phyloP scores from a whole-genome alignment of 2,888 invertebrate genomes.

The Celastrina argiolus region DNA sequence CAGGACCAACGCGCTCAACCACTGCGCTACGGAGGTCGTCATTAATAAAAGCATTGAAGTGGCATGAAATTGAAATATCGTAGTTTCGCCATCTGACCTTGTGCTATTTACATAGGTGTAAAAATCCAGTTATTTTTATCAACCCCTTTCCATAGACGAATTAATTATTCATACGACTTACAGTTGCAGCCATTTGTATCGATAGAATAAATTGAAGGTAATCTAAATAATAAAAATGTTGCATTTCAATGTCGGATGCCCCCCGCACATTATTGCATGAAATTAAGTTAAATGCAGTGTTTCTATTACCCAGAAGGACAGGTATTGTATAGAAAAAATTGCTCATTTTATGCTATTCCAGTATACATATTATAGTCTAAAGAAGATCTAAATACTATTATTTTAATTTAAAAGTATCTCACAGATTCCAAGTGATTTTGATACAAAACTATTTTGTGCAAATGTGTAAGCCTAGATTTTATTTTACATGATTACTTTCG shows the following conservation, averaged over 20 bases:
- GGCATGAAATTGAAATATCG: background rate
- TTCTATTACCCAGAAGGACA: background rate
- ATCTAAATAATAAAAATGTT: background rate
- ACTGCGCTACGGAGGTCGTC: too few species aligned
- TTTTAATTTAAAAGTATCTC: too few species aligned
- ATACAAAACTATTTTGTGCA: too few species aligned
- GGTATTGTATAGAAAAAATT: background rate
- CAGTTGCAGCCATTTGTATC: background rate
- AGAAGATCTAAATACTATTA: too few species aligned
- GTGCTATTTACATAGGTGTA: background rate
- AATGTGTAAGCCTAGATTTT: too few species aligned
- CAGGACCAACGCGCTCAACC: too few species aligned
- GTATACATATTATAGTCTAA: background rate
- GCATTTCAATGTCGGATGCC: background rate
- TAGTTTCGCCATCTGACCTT: background rate
- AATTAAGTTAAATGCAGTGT: background rate
- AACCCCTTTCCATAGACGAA: conserved; percentile 15
- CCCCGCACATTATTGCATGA: background rate
- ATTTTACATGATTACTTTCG: too few species aligned
- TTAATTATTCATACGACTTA: conserved; percentile 8
- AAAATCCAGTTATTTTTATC: conserved; percentile 4
- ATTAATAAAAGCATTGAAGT: too few species aligned
- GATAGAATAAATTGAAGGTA: background rate
- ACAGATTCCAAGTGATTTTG: too few species aligned
- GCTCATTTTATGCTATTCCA: background rate